These are phyloP conservation scores for Catocala fraxini DNA, from an alignment of 2,888 invertebrate genomes.

Conservation along the genomic window DNA sequence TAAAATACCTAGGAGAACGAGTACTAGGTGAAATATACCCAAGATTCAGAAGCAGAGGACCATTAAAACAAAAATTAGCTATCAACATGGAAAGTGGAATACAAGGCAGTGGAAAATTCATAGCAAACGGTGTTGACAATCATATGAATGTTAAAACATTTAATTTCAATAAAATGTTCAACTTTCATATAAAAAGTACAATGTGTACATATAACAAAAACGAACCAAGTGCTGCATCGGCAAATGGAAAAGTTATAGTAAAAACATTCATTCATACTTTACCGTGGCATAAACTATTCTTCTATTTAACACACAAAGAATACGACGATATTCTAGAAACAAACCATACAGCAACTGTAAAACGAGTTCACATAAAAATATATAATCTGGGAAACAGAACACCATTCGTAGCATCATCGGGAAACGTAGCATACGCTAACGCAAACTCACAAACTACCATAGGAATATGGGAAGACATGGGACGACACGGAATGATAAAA, in stretches of 20 bases:
- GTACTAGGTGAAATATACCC: too few species aligned
- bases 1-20: too few species aligned
- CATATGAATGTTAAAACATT: constrained; percentile 4
- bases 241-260: constrained; percentile 7
- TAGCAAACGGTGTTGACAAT: too few species aligned
- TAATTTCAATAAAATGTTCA: constrained; percentile 10
- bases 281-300: constrained; percentile 38
- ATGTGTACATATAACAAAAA: too few species aligned
- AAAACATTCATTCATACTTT: constrained; percentile 39
- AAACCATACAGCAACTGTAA: constrained; percentile 20
- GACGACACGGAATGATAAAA: constrained; percentile 22
- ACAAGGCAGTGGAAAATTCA: too few species aligned
- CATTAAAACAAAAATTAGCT: too few species aligned
- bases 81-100: too few species aligned
- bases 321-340: constrained; percentile 29
- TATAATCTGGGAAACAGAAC: constrained; percentile 44
- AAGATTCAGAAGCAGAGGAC: too few species aligned
- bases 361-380: constrained; percentile 28
- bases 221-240: too few species aligned
- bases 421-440: constrained; percentile 39
- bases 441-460: constrained; percentile 47
- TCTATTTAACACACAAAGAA: constrained; percentile 43
- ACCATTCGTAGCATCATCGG: constrained; percentile 38
- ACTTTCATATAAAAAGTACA: too few species aligned
- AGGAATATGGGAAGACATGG: constrained; percentile 40